Conservation (phyloP, 2,113 vertebrate genomes). For the Anseranas semipalmata region DNA sequence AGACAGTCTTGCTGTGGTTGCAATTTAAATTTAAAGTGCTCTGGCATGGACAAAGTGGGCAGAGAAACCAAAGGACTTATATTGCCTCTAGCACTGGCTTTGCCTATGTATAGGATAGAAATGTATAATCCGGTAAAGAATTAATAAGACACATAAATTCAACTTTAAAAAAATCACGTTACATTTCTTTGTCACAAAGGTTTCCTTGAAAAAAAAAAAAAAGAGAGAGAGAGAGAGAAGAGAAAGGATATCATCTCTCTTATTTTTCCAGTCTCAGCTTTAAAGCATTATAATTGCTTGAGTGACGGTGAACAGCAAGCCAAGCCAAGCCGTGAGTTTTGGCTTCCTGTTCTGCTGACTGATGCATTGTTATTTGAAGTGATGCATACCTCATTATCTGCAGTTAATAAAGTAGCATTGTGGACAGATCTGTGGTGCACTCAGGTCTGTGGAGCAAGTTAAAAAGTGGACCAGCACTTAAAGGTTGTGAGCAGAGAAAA, state of each 20-base stretch:
- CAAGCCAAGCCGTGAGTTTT: constrained; percentile 18
- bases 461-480: constrained; percentile 20
- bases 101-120: not conserved
- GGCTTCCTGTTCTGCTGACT: constrained; percentile 19
- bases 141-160: not conserved
- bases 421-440: constrained; percentile 21
- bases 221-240: not conserved
- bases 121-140: not conserved
- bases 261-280: not conserved
- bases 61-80: not conserved
- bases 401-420: constrained; percentile 50
- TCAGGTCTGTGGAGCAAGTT: constrained; percentile 26
- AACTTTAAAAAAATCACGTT: not conserved
- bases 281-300: not conserved
- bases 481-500: constrained; percentile 49
- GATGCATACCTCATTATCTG: constrained; percentile 45
- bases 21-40: not conserved
- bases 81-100: not conserved
- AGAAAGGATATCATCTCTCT: not conserved
- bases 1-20: not conserved
- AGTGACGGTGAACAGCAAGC: not conserved
- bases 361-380: constrained; percentile 43
- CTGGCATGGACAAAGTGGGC: not conserved
- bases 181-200: not conserved
- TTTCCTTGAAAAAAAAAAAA: not conserved